Evolutionary conservation across 2,888 invertebrate species (phyloP).

Genomic region (Pristionchus fissidentatus): DNA sequence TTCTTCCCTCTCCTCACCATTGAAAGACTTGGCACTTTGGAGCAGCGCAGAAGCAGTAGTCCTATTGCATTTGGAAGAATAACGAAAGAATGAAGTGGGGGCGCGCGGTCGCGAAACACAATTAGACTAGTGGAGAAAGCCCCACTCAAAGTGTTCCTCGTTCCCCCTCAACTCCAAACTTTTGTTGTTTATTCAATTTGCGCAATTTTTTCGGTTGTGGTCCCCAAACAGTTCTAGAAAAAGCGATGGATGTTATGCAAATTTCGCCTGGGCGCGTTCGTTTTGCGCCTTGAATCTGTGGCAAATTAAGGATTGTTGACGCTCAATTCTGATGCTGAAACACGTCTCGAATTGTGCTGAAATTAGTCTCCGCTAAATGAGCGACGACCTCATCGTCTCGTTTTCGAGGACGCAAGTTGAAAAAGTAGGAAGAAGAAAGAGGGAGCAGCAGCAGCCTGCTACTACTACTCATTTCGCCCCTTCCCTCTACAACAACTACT

Average conservation of each 20-base stretch:
- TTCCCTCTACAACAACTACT: neutral
- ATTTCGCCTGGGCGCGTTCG: no score
- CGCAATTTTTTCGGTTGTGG: no score
- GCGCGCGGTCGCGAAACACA: neutral
- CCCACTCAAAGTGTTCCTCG: neutral
- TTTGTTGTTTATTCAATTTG: no score
- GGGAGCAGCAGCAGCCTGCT: conserved; percentile 15
- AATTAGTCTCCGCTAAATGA: conserved; percentile 29
- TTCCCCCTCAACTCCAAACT: no score
- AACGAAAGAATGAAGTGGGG: conserved; percentile 33
- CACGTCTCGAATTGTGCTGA: neutral
- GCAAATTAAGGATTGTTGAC: no score
- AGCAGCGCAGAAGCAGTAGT: no score
- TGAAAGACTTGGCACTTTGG: no score
- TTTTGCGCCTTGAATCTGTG: no score
- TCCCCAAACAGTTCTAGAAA: no score
- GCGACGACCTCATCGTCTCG: neutral
- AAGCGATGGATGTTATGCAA: no score
- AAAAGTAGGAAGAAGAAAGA: neutral
- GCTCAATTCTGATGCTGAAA: neutral
- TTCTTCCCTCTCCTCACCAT: no score
- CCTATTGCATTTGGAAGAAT: conserved; percentile 17
- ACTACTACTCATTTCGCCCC: conserved; percentile 41
- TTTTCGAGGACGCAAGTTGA: conserved; percentile 36
- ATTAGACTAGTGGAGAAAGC: conserved; percentile 2